These are phyloP conservation scores for Proteles cristata DNA, from an alignment of 2,113 vertebrate genomes.

Conservation along the genomic window DNA sequence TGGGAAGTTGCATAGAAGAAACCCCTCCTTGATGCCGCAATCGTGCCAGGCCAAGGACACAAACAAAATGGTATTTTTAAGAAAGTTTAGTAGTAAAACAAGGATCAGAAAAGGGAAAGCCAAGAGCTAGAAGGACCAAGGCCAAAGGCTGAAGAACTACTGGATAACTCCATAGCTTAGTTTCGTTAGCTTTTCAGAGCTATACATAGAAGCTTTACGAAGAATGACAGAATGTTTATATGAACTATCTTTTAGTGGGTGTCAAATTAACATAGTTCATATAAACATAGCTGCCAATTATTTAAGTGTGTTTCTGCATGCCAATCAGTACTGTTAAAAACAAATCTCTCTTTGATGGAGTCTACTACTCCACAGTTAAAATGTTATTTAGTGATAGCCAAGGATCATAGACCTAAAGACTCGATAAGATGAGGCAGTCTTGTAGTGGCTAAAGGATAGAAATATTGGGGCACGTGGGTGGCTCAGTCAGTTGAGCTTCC, in stretches of 20 bases:
- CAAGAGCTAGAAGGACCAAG: not conserved
- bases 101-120: not conserved
- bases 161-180: not conserved
- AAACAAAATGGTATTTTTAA: slow-evolving; percentile 17
- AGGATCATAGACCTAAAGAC: not conserved
- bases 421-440: not conserved
- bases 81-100: not conserved
- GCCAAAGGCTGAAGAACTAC: not conserved
- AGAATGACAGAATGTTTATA: not conserved
- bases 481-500: too few species aligned
- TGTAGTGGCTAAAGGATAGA: not conserved
- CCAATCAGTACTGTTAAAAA: not conserved
- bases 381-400: not conserved
- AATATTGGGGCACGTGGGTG: not conserved
- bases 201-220: not conserved
- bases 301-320: slow-evolving; percentile 15
- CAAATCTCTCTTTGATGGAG: not conserved
- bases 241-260: too few species aligned
- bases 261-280: too few species aligned
- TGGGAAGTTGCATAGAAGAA: not conserved
- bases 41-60: not conserved
- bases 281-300: not conserved
- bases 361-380: not conserved
- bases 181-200: slow-evolving; percentile 14
- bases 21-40: not conserved